A percentile compares a stretch with the other conserved stretches of the same genome.
phyloP scores from a whole-genome alignment of 2,797 vertebrate genomes.

The Macropus fuliginosus region DNA sequence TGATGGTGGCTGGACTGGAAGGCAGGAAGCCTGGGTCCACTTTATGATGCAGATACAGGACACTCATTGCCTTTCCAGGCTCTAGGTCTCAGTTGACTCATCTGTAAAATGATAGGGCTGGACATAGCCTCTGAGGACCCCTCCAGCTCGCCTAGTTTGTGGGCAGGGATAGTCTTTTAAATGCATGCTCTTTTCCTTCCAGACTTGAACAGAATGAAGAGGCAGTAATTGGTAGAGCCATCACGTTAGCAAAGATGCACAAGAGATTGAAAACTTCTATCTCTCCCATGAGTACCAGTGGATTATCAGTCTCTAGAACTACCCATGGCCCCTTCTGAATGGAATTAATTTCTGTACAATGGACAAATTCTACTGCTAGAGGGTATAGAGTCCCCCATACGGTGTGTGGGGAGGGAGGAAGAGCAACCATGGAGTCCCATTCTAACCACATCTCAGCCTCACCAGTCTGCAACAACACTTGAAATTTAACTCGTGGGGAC shows the following conservation, averaged over 20 bases:
- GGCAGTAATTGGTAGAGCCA: neutral
- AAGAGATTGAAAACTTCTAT: neutral
- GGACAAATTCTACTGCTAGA: neutral
- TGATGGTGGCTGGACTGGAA: neutral
- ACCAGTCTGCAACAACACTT: neutral
- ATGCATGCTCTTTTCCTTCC: no score
- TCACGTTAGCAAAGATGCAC: neutral
- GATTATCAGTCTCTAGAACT: neutral
- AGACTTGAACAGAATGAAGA: neutral
- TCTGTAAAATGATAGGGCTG: no score
- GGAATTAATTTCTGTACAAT: neutral
- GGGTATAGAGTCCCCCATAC: no score
- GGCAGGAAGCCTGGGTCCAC: neutral
- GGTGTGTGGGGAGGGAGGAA: neutral
- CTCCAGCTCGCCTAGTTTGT: neutral
- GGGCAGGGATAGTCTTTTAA: neutral
- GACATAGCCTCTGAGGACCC: no score
- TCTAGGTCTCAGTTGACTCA: neutral
- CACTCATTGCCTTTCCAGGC: neutral
- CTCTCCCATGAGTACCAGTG: no score
- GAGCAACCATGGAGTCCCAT: neutral
- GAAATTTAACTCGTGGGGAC: neutral
- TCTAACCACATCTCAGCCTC: neutral
- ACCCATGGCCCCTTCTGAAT: neutral
- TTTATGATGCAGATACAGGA: no score